Percentiles rank a stretch among this genome's conserved stretches.
phyloP scores from a whole-genome alignment of 1,140 invertebrate genomes.

The Yoshiicerus persimilis region DNA sequence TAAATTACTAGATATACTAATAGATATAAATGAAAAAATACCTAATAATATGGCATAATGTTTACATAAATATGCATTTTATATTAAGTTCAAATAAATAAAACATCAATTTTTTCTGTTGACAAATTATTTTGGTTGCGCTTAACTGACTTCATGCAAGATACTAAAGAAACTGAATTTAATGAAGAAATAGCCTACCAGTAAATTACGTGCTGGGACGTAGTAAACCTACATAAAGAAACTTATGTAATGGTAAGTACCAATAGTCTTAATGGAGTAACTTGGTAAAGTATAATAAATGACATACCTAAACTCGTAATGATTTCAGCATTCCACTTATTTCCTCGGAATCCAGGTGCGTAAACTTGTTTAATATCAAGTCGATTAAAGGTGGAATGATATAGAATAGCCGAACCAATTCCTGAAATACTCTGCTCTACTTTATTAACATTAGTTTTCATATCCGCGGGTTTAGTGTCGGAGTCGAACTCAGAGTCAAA shows the following conservation, averaged over 20 bases:
- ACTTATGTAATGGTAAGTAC: neutral
- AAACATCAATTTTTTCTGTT: too few relatives aligned
- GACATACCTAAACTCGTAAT: constrained; percentile 39
- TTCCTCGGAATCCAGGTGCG: neutral
- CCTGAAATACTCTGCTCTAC: constrained; percentile 2
- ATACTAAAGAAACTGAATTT: neutral
- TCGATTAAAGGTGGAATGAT: constrained; percentile 51
- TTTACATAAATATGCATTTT: too few relatives aligned
- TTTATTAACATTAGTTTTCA: constrained; percentile 40
- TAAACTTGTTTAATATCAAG: constrained; percentile 49
- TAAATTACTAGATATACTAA: too few relatives aligned
- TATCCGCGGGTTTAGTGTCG: constrained; percentile 52
- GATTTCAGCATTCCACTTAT: constrained; percentile 42
- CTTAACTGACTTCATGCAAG: too few relatives aligned
- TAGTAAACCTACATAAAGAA: neutral
- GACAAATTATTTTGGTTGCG: too few relatives aligned
- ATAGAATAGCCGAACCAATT: constrained; percentile 41
- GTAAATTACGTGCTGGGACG: neutral
- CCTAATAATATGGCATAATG: too few relatives aligned
- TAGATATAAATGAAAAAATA: too few relatives aligned
- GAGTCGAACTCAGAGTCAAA: constrained; percentile 57
- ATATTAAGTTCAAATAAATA: too few relatives aligned
- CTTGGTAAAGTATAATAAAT: neutral
- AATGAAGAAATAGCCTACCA: neutral
- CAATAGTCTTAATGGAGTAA: neutral